Evolutionary conservation across 2,888 invertebrate species (phyloP).

Genomic region (Tuta absoluta): DNA sequence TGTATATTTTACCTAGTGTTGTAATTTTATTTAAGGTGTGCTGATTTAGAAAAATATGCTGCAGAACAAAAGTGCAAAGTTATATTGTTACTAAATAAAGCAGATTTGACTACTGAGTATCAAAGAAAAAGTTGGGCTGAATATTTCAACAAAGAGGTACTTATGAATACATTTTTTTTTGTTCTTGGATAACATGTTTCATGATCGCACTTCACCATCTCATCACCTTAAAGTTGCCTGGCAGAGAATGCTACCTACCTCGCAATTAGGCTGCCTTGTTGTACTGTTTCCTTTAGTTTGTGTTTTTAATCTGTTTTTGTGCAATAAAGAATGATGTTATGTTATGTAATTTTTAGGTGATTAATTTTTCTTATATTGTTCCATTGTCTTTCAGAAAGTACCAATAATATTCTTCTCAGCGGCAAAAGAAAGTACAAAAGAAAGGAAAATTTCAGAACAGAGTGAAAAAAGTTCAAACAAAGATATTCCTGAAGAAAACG

Average conservation of each 20-base stretch:
- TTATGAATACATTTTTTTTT: background rate
- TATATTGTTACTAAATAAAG: constrained; percentile 96
- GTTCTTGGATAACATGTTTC: too few species aligned
- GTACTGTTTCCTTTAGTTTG: too few species aligned
- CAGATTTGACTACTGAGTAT: constrained; percentile 91
- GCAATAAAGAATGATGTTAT: too few species aligned
- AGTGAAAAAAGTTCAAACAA: constrained; percentile 42
- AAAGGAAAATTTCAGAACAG: constrained; percentile 69
- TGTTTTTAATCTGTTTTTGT: too few species aligned
- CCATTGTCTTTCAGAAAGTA: constrained; percentile 74
- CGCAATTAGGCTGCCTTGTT: too few species aligned
- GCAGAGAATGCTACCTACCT: too few species aligned
- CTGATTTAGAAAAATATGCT: constrained; percentile 89
- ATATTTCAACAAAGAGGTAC: constrained; percentile 86
- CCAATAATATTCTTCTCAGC: constrained; percentile 96
- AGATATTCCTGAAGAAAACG: constrained; percentile 39
- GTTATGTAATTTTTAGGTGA: background rate
- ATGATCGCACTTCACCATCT: too few species aligned
- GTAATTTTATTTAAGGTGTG: constrained; percentile 83
- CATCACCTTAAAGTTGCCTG: too few species aligned
- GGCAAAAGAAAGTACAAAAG: constrained; percentile 77
- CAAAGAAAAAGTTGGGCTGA: constrained; percentile 93
- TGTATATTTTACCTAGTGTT: background rate
- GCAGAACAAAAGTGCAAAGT: constrained; percentile 79
- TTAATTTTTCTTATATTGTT: background rate